A percentile compares a stretch with the other conserved stretches of the same genome.
These are phyloP conservation scores for Thereva unica DNA, from an alignment of 2,888 invertebrate genomes.

Conservation along the genomic window DNA sequence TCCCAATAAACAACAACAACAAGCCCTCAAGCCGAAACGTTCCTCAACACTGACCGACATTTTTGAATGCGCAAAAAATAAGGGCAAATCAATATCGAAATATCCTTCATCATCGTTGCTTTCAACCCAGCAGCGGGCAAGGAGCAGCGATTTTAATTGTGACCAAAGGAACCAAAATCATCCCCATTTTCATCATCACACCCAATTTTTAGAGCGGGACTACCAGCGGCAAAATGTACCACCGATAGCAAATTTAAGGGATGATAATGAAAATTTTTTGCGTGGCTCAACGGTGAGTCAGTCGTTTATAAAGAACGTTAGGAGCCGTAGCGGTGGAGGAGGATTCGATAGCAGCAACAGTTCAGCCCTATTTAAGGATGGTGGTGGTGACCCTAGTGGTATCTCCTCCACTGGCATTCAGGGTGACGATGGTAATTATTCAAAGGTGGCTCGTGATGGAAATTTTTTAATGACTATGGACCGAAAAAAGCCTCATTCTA, in stretches of 20 bases:
- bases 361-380: background rate
- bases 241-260: slow-evolving; percentile 26
- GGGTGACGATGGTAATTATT: slow-evolving; percentile 14
- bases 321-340: slow-evolving; percentile 5
- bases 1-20: slow-evolving; percentile 1
- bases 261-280: slow-evolving; percentile 50
- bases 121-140: slow-evolving; percentile 23
- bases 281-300: slow-evolving; percentile 57
- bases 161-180: slow-evolving; percentile 5
- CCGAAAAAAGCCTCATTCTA: slow-evolving; percentile 13
- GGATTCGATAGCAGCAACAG: background rate
- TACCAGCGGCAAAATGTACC: slow-evolving; percentile 11
- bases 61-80: slow-evolving; percentile 50
- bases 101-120: slow-evolving; percentile 38
- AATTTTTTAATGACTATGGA: slow-evolving; percentile 27
- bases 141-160: slow-evolving; percentile 31
- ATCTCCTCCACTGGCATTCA: slow-evolving; percentile 5
- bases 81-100: slow-evolving; percentile 25
- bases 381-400: background rate
- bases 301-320: slow-evolving; percentile 53
- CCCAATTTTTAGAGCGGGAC: background rate
- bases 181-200: slow-evolving; percentile 16
- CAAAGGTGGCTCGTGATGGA: slow-evolving; percentile 14
- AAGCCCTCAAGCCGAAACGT: slow-evolving; percentile 42
- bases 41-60: slow-evolving; percentile 52